These are phyloP conservation scores for Bombyx huttoni DNA, from an alignment of 2,888 invertebrate genomes.

Conservation along the genomic window DNA sequence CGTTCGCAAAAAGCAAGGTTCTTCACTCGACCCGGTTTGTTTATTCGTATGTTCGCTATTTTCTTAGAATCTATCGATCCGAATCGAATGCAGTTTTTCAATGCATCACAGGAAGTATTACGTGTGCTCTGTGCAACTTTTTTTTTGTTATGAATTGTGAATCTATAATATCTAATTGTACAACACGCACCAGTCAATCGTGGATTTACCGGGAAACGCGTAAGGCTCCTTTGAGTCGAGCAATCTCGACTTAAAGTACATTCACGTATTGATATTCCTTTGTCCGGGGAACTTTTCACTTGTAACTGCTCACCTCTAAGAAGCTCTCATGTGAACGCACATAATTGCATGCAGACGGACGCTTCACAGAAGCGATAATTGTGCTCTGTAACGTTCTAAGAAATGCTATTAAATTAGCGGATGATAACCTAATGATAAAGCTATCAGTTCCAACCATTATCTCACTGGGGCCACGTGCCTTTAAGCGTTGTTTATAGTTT, in stretches of 20 bases:
- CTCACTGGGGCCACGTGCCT: conserved; percentile 18
- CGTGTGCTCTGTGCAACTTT: not conserved
- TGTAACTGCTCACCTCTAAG: not conserved
- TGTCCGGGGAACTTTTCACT: not conserved
- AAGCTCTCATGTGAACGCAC: not conserved
- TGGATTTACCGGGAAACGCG: not conserved
- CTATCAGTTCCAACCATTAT: conserved; percentile 37
- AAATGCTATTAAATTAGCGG: conserved; percentile 35
- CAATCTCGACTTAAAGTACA: not conserved
- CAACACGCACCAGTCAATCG: not conserved
- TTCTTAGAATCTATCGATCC: not conserved
- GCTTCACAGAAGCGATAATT: conserved; percentile 59
- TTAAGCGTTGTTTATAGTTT: not conserved
- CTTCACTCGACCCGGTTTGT: not conserved
- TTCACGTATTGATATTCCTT: not conserved
- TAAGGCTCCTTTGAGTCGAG: not conserved
- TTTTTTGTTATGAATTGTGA: not conserved
- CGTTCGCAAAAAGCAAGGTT: not conserved
- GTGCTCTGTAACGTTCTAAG: conserved; percentile 40
- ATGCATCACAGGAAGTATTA: not conserved
- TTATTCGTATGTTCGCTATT: not conserved
- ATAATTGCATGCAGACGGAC: conserved; percentile 10
- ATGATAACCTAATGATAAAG: conserved; percentile 54
- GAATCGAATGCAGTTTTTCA: not conserved
- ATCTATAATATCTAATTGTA: not conserved